Conservation (phyloP, 1,140 invertebrate species). For the Drosophila pandora region DNA sequence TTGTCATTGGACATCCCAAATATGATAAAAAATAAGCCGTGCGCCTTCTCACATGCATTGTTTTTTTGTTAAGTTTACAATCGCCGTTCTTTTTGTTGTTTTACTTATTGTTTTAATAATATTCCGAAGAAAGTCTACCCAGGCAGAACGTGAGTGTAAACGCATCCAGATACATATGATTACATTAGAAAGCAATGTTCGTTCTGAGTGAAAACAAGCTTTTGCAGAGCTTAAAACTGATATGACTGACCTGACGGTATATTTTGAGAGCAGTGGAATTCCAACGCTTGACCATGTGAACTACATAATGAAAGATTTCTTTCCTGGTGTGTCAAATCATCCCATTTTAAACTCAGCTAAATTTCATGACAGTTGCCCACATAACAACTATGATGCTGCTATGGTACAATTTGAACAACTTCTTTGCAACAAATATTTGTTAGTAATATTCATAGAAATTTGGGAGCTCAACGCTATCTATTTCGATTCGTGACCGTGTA, state of each 20-base stretch:
- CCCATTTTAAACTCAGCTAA: conserved; percentile 95
- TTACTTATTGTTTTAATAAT: conserved; percentile 94
- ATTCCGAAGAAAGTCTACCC: conserved; percentile 95
- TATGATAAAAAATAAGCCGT: conserved; percentile 94
- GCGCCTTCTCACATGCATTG: conserved; percentile 94
- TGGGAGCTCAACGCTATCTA: conserved; percentile 94
- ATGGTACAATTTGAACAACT: conserved; percentile 98
- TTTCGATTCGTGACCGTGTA: conserved; percentile 96
- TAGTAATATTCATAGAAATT: conserved; percentile 95
- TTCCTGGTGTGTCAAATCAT: conserved; percentile 96
- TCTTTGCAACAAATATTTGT: conserved; percentile 96
- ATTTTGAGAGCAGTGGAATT: conserved; percentile 97
- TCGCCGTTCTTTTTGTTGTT: conserved; percentile 92
- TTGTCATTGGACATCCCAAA: conserved; percentile 93
- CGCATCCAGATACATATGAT: conserved; percentile 99
- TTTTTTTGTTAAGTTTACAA: conserved; percentile 92
- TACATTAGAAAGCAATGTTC: conserved; percentile 98
- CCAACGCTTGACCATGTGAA: conserved; percentile 97
- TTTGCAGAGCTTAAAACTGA: conserved; percentile 99
- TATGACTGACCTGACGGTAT: conserved; percentile 98
- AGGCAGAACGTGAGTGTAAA: conserved; percentile 97
- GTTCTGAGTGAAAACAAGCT: conserved; percentile 98
- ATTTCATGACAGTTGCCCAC: conserved; percentile 87
- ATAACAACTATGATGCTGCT: conserved; percentile 95
- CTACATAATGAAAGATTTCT: conserved; percentile 99